These are phyloP conservation scores for Eriosoma lanigerum DNA, from an alignment of 1,140 invertebrate genomes.

Conservation along the genomic window DNA sequence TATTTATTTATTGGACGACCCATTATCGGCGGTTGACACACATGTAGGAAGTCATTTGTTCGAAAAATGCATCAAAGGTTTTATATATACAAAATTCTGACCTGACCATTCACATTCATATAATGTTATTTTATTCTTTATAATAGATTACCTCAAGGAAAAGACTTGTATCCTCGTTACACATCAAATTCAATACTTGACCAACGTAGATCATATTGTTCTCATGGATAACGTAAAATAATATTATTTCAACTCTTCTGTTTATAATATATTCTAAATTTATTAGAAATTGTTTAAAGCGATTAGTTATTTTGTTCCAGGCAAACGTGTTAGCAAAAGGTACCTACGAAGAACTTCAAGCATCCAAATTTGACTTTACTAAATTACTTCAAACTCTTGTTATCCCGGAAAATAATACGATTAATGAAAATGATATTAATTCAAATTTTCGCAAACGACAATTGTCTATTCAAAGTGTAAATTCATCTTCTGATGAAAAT, in stretches of 20 bases:
- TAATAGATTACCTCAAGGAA: conserved; percentile 59
- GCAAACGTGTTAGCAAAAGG: conserved; percentile 65
- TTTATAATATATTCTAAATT: no score
- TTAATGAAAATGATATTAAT: not conserved
- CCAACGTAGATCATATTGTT: conserved; percentile 73
- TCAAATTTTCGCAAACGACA: conserved; percentile 31
- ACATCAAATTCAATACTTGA: conserved; percentile 80
- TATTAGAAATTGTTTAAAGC: no score
- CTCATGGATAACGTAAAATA: conserved; percentile 70
- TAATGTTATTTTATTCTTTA: conserved; percentile 6
- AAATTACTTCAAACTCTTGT: conserved; percentile 55
- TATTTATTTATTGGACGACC: conserved; percentile 80
- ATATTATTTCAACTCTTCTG: not conserved
- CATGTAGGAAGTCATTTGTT: conserved; percentile 80
- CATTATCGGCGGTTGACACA: conserved; percentile 78
- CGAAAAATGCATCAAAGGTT: conserved; percentile 67
- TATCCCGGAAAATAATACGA: conserved; percentile 51
- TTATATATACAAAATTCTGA: not conserved
- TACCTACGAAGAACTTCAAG: conserved; percentile 62
- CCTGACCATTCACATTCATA: no score
- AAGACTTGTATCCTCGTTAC: conserved; percentile 79
- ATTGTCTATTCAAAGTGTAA: conserved; percentile 54
- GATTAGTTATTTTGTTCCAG: conserved; percentile 55
- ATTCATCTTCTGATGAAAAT: conserved; percentile 52
- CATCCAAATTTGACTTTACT: conserved; percentile 62